Percentiles rank a stretch among this genome's conserved stretches.
Conservation (phyloP, 2,113 vertebrate species). For the Corythornis madagascariensis region DNA sequence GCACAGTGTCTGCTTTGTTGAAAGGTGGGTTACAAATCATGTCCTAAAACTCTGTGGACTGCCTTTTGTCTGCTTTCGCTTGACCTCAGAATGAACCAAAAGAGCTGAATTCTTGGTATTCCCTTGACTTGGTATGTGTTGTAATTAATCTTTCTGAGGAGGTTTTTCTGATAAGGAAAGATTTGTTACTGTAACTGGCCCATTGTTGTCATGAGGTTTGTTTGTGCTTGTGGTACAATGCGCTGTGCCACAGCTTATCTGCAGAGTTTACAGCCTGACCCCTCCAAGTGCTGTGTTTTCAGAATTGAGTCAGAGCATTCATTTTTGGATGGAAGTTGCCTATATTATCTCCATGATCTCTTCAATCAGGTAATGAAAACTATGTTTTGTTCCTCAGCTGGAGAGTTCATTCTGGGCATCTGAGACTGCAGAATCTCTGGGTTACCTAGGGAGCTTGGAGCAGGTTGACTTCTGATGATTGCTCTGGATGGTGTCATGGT, state of each 20-base stretch:
- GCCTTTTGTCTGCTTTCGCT: not conserved
- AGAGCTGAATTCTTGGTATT: not conserved
- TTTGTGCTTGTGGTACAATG: not conserved
- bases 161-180: constrained; percentile 13
- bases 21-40: not conserved
- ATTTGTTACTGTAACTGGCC: constrained; percentile 1
- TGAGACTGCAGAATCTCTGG: not conserved
- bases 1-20: rapidly evolving
- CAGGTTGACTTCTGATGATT: not conserved
- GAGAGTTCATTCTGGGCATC: not conserved
- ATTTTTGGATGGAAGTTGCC: not conserved
- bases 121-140: not conserved
- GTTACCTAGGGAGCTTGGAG: not conserved
- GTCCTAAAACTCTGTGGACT: not conserved
- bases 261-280: not conserved
- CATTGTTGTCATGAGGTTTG: not conserved
- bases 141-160: constrained; percentile 25
- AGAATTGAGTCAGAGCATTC: not conserved
- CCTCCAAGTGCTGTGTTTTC: not conserved
- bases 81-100: constrained; percentile 12
- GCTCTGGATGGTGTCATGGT: not conserved
- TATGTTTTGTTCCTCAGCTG: not conserved
- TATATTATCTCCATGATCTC: not conserved
- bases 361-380: not conserved
- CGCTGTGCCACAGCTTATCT: not conserved